Evolutionary conservation across 2,113 vertebrate species (phyloP).

Genomic region (Peromyscus californicus): DNA sequence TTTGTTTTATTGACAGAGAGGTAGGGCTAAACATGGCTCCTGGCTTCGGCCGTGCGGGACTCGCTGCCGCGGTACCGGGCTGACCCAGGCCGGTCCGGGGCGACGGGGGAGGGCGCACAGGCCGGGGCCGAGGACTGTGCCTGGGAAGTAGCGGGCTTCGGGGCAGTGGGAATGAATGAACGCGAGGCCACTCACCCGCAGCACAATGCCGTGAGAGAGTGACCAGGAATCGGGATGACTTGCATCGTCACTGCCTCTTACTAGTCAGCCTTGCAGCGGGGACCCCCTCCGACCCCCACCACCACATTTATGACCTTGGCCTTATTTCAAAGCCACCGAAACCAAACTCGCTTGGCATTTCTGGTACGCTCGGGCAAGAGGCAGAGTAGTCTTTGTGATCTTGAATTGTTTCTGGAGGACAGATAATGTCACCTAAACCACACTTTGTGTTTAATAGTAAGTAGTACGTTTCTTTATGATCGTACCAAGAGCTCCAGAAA

Average conservation of each 20-base stretch:
- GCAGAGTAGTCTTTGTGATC: conserved; percentile 26
- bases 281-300: not conserved
- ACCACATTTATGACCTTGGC: conserved; percentile 79
- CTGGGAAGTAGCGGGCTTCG: conserved; percentile 38
- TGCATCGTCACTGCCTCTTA: conserved; percentile 68
- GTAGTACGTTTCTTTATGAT: not conserved
- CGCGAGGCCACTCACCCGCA: conserved; percentile 39
- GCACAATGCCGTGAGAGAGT: not conserved
- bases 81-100: conserved; percentile 56
- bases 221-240: conserved; percentile 39
- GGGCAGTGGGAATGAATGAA: conserved; percentile 72
- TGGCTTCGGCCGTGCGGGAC: conserved; percentile 47
- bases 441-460: not conserved
- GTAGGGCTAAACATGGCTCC: conserved; percentile 78
- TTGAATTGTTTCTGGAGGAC: conserved; percentile 42
- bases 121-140: not conserved
- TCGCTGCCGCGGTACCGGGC: conserved; percentile 47
- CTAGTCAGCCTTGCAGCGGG: conserved; percentile 11
- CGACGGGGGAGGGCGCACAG: conserved; percentile 45
- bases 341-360: conserved; percentile 5
- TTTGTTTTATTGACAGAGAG: conserved; percentile 78
- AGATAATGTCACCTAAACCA: conserved; percentile 22
- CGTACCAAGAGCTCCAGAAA: not conserved
- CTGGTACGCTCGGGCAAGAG: conserved; percentile 15
- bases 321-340: conserved; percentile 70